Evolutionary conservation across 35 echinoderm and acorn worm genomes (phyloP).

Genomic region (Ophioderma brevispina): DNA sequence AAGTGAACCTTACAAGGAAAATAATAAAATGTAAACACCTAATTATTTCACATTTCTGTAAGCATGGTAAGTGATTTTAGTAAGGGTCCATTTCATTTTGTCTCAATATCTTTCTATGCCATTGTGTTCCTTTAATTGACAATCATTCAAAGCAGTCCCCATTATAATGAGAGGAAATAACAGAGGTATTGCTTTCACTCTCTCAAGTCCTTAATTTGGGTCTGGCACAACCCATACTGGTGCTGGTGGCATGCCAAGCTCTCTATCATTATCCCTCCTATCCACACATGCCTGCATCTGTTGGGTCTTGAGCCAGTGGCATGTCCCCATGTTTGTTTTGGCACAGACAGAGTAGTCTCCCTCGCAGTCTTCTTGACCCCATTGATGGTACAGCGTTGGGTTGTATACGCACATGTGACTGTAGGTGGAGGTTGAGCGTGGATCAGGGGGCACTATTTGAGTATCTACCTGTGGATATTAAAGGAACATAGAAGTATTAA

Average conservation of each 20-base stretch:
- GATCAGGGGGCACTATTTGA: background rate
- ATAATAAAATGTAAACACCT: no score
- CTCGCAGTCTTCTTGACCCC: conserved; percentile 14
- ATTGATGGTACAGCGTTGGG: conserved; percentile 5
- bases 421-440: background rate
- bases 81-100: no score
- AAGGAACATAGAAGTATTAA: no score
- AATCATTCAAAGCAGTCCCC: no score
- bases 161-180: no score
- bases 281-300: conserved; percentile 10
- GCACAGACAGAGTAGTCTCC: conserved; percentile 1
- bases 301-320: conserved; percentile 12
- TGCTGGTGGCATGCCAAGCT: background rate
- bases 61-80: no score
- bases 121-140: no score
- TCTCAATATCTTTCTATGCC: no score
- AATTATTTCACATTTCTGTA: no score
- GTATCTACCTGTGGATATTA: background rate
- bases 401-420: conserved; percentile 22
- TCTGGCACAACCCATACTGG: background rate
- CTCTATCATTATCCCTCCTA: background rate
- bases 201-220: background rate
- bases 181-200: no score
- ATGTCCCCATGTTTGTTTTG: conserved; percentile 9
- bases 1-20: no score